Evolutionary conservation across 2,888 invertebrate genomes (phyloP).

Genomic region (Polyommatus icarus): DNA sequence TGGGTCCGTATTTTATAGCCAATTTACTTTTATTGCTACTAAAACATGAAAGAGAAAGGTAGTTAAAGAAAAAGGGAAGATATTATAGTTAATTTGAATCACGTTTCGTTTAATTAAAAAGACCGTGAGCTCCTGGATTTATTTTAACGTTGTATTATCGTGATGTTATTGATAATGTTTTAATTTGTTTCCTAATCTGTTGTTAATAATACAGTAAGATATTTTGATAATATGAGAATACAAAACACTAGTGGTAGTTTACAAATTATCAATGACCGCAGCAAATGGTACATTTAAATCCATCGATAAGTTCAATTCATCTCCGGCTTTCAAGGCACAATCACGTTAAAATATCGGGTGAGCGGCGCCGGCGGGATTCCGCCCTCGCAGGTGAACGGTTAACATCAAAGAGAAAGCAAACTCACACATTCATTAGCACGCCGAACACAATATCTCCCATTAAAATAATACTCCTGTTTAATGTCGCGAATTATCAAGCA

Average conservation of each 20-base stretch:
- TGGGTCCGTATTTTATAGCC: constrained; percentile 22
- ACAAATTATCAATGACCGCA: not conserved
- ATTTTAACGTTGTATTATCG: not conserved
- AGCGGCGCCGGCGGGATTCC: not conserved
- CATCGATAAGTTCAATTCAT: not conserved
- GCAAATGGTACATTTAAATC: not conserved
- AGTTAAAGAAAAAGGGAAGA: constrained; percentile 18
- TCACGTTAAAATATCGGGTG: not conserved
- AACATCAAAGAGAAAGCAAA: not conserved
- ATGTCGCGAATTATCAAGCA: constrained; percentile 4
- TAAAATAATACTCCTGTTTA: not conserved
- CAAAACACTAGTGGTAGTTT: not conserved
- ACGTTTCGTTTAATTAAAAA: not conserved
- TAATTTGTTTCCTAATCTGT: not conserved
- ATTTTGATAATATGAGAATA: not conserved
- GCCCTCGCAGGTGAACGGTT: constrained; percentile 6
- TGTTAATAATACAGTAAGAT: not conserved
- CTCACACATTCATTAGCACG: not conserved
- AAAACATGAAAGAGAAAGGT: constrained; percentile 13
- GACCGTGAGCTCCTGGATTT: not conserved
- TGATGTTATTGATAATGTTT: not conserved
- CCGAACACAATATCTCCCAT: not conserved
- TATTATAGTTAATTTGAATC: constrained; percentile 8
- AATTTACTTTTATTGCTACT: constrained; percentile 22
- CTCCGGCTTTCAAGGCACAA: not conserved